Base-by-base conservation (phyloP, 2,113 vertebrate genomes). In the Ochotona curzoniae region DNA sequence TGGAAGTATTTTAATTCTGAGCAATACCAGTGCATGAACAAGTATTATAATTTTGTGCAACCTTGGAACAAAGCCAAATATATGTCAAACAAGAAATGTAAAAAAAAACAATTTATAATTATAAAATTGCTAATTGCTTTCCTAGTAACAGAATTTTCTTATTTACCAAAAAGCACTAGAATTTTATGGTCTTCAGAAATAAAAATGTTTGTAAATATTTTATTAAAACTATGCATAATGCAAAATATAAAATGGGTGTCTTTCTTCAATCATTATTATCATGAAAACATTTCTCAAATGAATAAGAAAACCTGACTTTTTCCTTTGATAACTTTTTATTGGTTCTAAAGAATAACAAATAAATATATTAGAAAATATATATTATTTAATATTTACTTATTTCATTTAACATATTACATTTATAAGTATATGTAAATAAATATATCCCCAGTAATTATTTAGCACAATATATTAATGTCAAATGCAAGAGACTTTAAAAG, bases 61-160 rank as follows among this genome's bases (percentile, higher is more conserved):
- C 61, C 54, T 95, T 83, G 89, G 91, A 95, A 47, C 71, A 71
- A 7, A 80, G 61, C 23, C 75, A 69, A 66, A 23, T 44, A 67
- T 2, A 2, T 71, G 87, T 87, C 91, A 89, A 69, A 28, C 7
- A 51, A 54, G 61, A 75, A 81, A 91, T 67, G 93, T 94, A 93
- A 61, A 66, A 90, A 66, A 90, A 75, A n/a, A 89, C 15, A 64
- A 61, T 61, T 90, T 23, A 83, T 44, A 44, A 44, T 44, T 44
- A 25, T 49, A 25, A 75, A 92, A 96, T 74, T n/a, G 89, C 64
- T 92, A 79, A 80, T 30, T 83, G 20, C 66, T 89, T 89, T 76
- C 87, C 79, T 82, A 67, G 38, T 21, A 54, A 76, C 26, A 90
- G 2, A 69, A 21, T 60, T 79, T 51, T 70, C 91, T 85, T 82